Base-by-base conservation (phyloP, 2,888 invertebrate genomes). In the Nezara viridula region DNA sequence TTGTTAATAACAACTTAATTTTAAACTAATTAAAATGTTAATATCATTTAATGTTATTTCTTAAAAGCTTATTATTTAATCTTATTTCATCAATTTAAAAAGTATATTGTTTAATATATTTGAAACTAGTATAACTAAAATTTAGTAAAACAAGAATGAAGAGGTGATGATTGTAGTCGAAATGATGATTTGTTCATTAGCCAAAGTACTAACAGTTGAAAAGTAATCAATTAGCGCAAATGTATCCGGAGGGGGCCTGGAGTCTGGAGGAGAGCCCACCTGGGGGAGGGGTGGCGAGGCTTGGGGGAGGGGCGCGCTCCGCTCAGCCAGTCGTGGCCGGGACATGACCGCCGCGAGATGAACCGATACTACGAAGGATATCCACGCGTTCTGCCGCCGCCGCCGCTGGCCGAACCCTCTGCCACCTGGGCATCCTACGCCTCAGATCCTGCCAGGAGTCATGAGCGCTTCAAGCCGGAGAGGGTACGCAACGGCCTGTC, bases 381-480 rank as follows among this genome's bases (percentile, higher is more conserved):
- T 21, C 90, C 91, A 47, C 90, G 91, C 90, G 90, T 91, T 40
- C 91, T 92, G 16, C 91, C 92, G 44, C 92, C 92, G 32, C 92
- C 92, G 27, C 92, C 92, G n/a, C 91, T 92, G n/a, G 90, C 91
- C 37, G 91, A 92, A 60, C 91, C 92, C n/a, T 91, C 91, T 73
- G 91, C 92, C 49, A 91, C 92, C 14, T 92, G 92, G 91, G 91
- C 91, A 19, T 91, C 91, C 87, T 91, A 91, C 91, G 91, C 89
- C 60, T 92, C 92, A 81, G 92, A 91, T 87, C 92, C 92, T 12
- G 91, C 91, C 21, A 90, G 92, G 92, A 96, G 96, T 92, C 95
- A 95, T 91, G 96, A 96, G 92, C 94, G 96, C 90, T 96, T 96
- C 91, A 94, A 95, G 40, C 94, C 95, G 85, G 96, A 94, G 94